Evolutionary conservation across 2,888 invertebrate species (phyloP).

Genomic region (Morinoia aosen): DNA sequence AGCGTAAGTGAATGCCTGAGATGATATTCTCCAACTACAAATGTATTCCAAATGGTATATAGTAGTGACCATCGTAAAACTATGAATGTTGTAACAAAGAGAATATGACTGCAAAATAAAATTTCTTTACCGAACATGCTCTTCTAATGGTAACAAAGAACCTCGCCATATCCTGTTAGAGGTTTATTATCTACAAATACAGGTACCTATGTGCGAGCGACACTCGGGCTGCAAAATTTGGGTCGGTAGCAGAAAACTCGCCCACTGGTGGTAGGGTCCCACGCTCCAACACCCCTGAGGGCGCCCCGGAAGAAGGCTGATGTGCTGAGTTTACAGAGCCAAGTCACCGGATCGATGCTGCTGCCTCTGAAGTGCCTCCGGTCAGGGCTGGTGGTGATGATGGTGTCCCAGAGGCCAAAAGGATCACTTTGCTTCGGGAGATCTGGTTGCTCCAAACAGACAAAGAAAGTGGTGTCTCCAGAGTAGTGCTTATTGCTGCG

Average conservation of each 20-base stretch:
- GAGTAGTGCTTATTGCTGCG: background rate
- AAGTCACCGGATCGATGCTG: background rate
- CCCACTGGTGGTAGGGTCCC: background rate
- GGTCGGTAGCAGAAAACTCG: background rate
- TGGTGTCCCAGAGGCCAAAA: too few species aligned
- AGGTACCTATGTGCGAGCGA: background rate
- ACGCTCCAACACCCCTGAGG: background rate
- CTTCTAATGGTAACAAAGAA: background rate
- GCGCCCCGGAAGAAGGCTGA: background rate
- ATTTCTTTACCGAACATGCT: too few species aligned
- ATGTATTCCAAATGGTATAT: too few species aligned
- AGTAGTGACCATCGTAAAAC: too few species aligned
- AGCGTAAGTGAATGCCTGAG: too few species aligned
- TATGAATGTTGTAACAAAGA: too few species aligned
- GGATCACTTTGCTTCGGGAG: background rate
- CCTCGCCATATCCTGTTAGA: background rate
- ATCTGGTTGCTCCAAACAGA: background rate
- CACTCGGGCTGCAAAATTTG: background rate
- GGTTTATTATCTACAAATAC: background rate
- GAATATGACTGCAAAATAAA: too few species aligned
- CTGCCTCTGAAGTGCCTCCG: conserved; percentile 7
- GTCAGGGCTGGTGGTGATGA: background rate
- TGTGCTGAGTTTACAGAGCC: background rate
- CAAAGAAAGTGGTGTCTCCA: background rate
- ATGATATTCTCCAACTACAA: too few species aligned